phyloP scores from a whole-genome alignment of 2,113 vertebrate genomes.

The Oreochromis niloticus region DNA sequence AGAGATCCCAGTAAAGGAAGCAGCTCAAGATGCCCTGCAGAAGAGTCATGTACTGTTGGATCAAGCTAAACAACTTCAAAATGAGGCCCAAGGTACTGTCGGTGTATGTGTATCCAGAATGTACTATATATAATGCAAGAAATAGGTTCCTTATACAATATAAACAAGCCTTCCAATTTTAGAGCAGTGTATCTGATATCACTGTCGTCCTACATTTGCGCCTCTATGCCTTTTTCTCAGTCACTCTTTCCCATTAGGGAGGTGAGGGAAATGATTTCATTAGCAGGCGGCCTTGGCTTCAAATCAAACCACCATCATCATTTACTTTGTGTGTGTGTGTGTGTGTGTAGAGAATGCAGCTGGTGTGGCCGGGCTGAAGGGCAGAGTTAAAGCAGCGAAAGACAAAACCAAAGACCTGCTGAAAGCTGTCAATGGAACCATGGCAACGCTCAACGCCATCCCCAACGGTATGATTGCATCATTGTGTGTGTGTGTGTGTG shows the following conservation, averaged over 20 bases:
- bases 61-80: constrained; percentile 53
- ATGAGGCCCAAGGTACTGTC: constrained; percentile 51
- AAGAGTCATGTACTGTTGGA: constrained; percentile 58
- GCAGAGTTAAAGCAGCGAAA: constrained; percentile 78
- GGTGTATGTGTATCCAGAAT: neutral
- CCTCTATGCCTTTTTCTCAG: neutral
- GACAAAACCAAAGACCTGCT: constrained; percentile 80
- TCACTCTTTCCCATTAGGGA: neutral
- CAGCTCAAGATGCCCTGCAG: constrained; percentile 41
- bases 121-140: neutral
- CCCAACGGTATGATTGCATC: constrained; percentile 78
- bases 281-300: neutral
- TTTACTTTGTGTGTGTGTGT: constrained; percentile 3
- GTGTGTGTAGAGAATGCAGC: constrained; percentile 75
- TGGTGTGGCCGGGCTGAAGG: constrained; percentile 72
- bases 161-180: neutral
- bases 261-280: neutral
- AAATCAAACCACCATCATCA: neutral
- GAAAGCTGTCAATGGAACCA: constrained; percentile 82
- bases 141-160: neutral
- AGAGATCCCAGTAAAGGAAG: constrained; percentile 56
- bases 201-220: neutral
- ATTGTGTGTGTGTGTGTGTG: neutral
- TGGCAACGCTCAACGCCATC: constrained; percentile 82
- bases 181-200: neutral